These are phyloP conservation scores for Spatulosminthurus flaviceps DNA, from an alignment of 2,888 invertebrate species.

Conservation along the genomic window DNA sequence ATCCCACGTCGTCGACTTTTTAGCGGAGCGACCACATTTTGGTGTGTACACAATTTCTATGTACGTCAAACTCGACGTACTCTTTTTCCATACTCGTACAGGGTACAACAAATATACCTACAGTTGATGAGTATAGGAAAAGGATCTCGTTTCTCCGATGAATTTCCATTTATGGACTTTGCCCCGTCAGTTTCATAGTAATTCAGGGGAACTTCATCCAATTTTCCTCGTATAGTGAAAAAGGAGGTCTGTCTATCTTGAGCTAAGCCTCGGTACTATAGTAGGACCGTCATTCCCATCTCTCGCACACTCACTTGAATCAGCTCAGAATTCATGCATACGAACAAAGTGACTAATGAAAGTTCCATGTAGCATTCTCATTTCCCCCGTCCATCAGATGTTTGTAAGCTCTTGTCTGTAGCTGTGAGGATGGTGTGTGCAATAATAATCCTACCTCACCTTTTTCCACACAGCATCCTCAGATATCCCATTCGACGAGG, in stretches of 20 bases:
- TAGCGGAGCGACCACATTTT: not conserved
- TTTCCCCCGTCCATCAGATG: conserved; percentile 26
- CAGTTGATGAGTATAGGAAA: too few relatives aligned
- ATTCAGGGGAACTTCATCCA: not conserved
- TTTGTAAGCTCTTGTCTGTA: conserved; percentile 2
- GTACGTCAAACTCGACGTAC: too few relatives aligned
- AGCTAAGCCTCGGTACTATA: too few relatives aligned
- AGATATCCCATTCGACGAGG: conserved; percentile 27
- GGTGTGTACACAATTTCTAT: too few relatives aligned
- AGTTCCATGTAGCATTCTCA: conserved; percentile 16
- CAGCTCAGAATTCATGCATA: conserved; percentile 26
- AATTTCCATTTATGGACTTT: not conserved
- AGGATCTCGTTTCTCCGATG: conserved; percentile 19
- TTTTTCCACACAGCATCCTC: conserved; percentile 5
- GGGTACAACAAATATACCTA: too few relatives aligned
- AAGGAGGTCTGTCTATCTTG: not conserved
- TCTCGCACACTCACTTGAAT: conserved; percentile 18
- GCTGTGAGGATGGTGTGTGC: not conserved
- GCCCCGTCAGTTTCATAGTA: conserved; percentile 20
- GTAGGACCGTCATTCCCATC: conserved; percentile 5
- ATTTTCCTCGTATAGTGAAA: conserved; percentile 3
- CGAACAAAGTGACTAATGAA: conserved; percentile 27
- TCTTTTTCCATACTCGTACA: too few relatives aligned
- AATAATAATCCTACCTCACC: conserved; percentile 28
- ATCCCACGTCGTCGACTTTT: conserved; percentile 7